Conservation (phyloP, 2,888 invertebrate species). For the Heterodera filipjevi region DNA sequence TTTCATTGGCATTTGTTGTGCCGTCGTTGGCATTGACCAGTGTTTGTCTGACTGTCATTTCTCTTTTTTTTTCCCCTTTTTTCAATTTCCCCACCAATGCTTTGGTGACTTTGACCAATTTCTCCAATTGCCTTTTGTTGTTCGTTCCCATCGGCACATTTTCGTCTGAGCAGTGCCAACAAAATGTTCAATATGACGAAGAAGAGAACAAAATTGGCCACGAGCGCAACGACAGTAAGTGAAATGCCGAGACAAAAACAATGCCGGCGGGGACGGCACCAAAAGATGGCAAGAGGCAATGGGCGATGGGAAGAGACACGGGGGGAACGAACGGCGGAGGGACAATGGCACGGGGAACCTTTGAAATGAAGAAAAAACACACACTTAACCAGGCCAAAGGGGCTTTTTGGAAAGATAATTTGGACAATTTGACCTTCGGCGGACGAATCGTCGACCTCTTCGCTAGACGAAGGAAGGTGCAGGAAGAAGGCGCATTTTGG, state of each 20-base stretch:
- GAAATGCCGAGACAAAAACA: conserved; percentile 3
- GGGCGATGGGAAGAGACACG: not conserved
- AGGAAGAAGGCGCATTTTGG: not conserved
- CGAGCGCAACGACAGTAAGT: not conserved
- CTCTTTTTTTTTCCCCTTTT: not conserved
- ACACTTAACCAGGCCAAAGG: too few species aligned
- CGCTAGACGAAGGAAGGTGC: not conserved
- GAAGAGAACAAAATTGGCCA: not conserved
- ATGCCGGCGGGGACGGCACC: not conserved
- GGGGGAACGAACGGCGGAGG: not conserved
- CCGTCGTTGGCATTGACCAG: not conserved
- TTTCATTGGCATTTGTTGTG: not conserved
- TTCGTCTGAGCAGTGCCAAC: not conserved
- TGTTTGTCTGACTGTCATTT: not conserved
- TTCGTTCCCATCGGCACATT: not conserved
- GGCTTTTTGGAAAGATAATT: not conserved
- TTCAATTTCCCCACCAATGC: not conserved
- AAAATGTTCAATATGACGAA: not conserved
- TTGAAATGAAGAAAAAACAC: not conserved
- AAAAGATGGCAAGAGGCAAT: not conserved
- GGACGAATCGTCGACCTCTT: not conserved
- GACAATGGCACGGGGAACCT: not conserved
- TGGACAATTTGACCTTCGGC: not conserved
- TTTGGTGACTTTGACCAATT: not conserved
- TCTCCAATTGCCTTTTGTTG: not conserved